Evolutionary conservation across 1,140 invertebrate genomes (phyloP).

Genomic region (Neuroterus valhalla): DNA sequence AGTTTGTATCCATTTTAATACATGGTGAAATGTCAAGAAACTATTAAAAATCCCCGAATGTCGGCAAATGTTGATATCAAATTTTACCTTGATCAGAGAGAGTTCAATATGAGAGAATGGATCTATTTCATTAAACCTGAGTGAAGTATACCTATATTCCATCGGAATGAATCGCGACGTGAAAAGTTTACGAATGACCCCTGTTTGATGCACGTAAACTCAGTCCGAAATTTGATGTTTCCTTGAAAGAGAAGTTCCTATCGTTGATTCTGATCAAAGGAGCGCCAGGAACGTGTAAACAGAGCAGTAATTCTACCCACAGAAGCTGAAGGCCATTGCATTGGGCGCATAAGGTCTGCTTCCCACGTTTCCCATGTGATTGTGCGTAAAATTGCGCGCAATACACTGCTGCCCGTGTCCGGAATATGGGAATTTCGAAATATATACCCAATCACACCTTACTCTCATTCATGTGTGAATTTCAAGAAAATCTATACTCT

Average conservation of each 20-base stretch:
- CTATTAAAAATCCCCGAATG: too few species aligned
- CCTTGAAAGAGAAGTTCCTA: neutral
- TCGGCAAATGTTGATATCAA: too few species aligned
- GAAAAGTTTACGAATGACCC: constrained; percentile 18
- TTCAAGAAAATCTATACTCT: neutral
- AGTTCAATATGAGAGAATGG: too few species aligned
- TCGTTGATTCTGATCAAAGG: constrained; percentile 20
- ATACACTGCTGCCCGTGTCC: constrained; percentile 21
- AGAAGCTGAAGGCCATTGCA: neutral
- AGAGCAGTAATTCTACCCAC: neutral
- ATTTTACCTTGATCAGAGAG: too few species aligned
- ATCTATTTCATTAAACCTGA: neutral
- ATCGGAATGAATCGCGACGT: constrained; percentile 2
- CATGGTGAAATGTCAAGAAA: too few species aligned
- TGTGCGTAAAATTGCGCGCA: constrained; percentile 23
- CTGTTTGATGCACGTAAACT: constrained; percentile 1
- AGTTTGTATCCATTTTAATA: too few species aligned
- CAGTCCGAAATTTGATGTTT: neutral
- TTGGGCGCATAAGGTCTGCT: constrained; percentile 7
- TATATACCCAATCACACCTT: constrained; percentile 9
- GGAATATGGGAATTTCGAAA: constrained; percentile 33
- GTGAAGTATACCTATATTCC: neutral
- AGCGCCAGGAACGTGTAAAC: constrained; percentile 13
- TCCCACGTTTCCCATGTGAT: constrained; percentile 26
- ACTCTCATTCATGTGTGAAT: constrained; percentile 8